Evolutionary conservation across 92 coral and sea anemone genomes (phyloP), one percentile per base, ranked within the genome.

Genomic region (Plumapathes pennacea): DNA sequence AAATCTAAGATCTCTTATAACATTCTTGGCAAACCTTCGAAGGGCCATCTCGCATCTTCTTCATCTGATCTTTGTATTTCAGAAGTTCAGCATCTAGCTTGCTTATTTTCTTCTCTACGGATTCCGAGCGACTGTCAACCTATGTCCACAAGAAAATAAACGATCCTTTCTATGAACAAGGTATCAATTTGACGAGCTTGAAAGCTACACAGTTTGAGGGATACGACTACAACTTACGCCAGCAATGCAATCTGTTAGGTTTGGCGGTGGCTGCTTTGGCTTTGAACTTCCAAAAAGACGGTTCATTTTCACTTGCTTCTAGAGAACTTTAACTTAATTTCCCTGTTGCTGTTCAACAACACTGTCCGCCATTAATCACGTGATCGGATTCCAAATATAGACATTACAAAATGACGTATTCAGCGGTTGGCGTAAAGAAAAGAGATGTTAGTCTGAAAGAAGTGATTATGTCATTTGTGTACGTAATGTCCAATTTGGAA

Each of bases 21-120:
- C 30, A 1, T 25, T n/a, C 38, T 17, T 18, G 56, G 47, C 77
- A 34, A 50, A 92, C 99, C 99, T 94, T 94, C 33, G 99, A 94
- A 15, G 99, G 90, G 10, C 99, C 99, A 22, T 94, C 99, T 56
- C 99, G 75, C 99, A 94, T 94, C 68, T 94, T 94, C 74, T 94
- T 94, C 99, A 94, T 94, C 66, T 94, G 99, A 26, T 94, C 99
- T 44, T 94, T 94, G 60, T 94, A 94, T 46, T 94, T 94, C 67
- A 84, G 34, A 22, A 94, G 74, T 33, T 94, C 99, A 45, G 85
- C 86, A 63, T 94, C 99, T 43, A 94, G 86, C 44, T 94, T 94
- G 23, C 88, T 67, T 13, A 94, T 75, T 58, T 94, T 94, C 64
- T 94, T 94, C 45, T 94, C 99, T 24, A 94, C 83, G 6, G 99